phyloP scores from a whole-genome alignment of 35 echinoderm and acorn worm species.

The Acanthaster planci region DNA sequence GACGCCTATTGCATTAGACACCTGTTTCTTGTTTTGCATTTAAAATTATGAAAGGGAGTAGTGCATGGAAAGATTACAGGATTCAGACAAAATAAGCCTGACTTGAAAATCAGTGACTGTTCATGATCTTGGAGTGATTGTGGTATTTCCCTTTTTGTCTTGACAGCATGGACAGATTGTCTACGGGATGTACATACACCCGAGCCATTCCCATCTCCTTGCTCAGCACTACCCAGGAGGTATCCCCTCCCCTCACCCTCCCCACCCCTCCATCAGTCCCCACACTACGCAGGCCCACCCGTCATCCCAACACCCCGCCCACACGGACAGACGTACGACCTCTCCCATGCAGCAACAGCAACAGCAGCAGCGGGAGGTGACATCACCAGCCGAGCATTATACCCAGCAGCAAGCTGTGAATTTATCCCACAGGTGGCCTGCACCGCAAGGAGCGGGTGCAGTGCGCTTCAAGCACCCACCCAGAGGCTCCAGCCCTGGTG shows the following conservation, averaged over 20 bases:
- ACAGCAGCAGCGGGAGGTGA: conserved; percentile 23
- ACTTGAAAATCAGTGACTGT: too few species aligned
- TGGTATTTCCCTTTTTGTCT: neutral
- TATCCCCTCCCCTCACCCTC: neutral
- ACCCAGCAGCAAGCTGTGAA: conserved; percentile 24
- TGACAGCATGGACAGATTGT: conserved; percentile 6
- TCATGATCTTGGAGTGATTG: too few species aligned
- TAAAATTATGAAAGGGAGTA: too few species aligned
- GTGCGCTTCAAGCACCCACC: conserved; percentile 26
- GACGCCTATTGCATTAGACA: too few species aligned
- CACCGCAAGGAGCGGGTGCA: neutral
- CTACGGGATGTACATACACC: neutral
- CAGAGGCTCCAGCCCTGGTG: conserved; percentile 19
- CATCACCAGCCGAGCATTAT: conserved; percentile 30
- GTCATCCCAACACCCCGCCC: neutral
- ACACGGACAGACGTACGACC: neutral
- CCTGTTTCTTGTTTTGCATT: too few species aligned
- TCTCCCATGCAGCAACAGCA: conserved; percentile 16
- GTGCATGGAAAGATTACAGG: too few species aligned
- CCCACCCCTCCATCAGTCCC: conserved; percentile 31
- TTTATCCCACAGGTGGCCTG: neutral
- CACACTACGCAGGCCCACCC: conserved; percentile 24
- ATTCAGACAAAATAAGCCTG: too few species aligned
- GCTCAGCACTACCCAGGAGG: neutral
- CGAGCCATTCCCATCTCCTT: neutral